A percentile compares a stretch with the other conserved stretches of the same genome.
Evolutionary conservation across 2,113 vertebrate genomes (phyloP).

Genomic region (Lota lota): DNA sequence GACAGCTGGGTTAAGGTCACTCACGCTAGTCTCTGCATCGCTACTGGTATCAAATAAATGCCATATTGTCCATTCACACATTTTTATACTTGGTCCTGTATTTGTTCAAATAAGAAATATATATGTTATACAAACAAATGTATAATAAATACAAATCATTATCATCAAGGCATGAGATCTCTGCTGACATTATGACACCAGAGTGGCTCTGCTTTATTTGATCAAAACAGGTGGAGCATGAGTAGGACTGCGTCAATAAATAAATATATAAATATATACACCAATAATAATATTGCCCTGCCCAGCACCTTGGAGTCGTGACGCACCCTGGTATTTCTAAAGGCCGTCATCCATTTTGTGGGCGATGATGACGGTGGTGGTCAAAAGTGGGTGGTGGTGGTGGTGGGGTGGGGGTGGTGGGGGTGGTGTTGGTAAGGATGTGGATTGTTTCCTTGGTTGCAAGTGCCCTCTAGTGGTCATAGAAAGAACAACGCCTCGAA

Average conservation of each 20-base stretch:
- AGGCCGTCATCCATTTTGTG: constrained; percentile 79
- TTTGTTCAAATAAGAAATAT: no score
- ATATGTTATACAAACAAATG: no score
- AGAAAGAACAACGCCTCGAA: constrained; percentile 44
- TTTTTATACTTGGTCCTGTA: no score
- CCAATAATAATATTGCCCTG: constrained; percentile 62
- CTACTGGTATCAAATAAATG: no score
- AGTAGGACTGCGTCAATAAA: constrained; percentile 33
- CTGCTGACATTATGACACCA: no score
- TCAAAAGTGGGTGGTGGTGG: not conserved
- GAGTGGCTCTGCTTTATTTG: no score
- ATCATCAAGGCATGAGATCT: no score
- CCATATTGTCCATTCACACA: no score
- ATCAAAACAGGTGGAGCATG: constrained; percentile 73
- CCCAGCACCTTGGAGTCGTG: constrained; percentile 68
- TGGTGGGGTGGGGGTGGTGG: not conserved
- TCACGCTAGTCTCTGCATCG: no score
- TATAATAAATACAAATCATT: no score
- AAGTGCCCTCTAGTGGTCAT: constrained; percentile 71
- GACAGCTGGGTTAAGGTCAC: no score
- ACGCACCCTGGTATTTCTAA: constrained; percentile 75
- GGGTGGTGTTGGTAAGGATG: not conserved
- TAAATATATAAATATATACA: constrained; percentile 43
- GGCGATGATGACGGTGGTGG: constrained; percentile 58
- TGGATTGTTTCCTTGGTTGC: constrained; percentile 46